phyloP scores from a whole-genome alignment of 2,888 invertebrate genomes.

The Chrysina gloriosa region DNA sequence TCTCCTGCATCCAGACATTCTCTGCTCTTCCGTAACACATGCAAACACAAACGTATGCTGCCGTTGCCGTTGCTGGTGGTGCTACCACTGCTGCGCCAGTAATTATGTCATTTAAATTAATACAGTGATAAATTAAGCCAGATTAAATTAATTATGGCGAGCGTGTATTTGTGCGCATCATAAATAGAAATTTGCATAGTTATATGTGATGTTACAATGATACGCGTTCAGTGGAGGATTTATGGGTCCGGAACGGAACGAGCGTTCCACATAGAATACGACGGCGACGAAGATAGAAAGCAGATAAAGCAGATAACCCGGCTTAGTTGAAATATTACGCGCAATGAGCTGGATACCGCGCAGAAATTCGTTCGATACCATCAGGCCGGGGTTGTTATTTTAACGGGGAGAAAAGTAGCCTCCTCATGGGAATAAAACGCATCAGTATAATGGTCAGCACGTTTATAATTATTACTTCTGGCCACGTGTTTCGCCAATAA shows the following conservation, averaged over 20 bases:
- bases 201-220: conserved; percentile 44
- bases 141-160: conserved; percentile 53
- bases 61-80: too few species aligned
- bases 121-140: conserved; percentile 53
- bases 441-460: too few species aligned
- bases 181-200: conserved; percentile 53
- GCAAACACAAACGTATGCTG: too few species aligned
- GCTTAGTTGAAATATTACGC: conserved; percentile 14
- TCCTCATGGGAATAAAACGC: too few species aligned
- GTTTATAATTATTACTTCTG: too few species aligned
- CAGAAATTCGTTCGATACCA: conserved; percentile 5
- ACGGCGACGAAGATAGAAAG: neutral
- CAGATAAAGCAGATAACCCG: neutral
- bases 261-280: conserved; percentile 14
- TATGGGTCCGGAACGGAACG: conserved; percentile 35
- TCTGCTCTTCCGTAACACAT: too few species aligned
- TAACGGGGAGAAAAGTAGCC: too few species aligned
- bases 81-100: conserved; percentile 43
- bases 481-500: too few species aligned
- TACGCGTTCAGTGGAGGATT: conserved; percentile 43
- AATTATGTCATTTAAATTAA: conserved; percentile 58
- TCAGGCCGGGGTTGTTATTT: neutral
- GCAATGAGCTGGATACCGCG: conserved; percentile 3
- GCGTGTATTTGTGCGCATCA: conserved; percentile 32
- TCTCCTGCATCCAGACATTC: too few species aligned